These are phyloP conservation scores for Drosophila littoralis DNA, from an alignment of 1,140 invertebrate species.

Conservation along the genomic window DNA sequence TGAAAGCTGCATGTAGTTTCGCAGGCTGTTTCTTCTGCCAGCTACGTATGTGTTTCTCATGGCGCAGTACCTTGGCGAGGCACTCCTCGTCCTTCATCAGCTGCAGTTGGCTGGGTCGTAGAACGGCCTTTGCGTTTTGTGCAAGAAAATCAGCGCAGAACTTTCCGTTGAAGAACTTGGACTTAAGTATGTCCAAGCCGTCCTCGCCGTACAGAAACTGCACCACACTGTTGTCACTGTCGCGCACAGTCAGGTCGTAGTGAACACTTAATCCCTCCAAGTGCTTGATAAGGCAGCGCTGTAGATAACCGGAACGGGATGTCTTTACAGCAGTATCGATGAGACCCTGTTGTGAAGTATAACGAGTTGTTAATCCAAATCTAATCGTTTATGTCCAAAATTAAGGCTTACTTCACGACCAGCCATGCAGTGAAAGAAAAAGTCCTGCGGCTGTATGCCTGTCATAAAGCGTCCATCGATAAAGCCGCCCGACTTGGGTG, in stretches of 20 bases:
- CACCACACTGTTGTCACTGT: constrained; percentile 96
- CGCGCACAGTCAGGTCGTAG: constrained; percentile 97
- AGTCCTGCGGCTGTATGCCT: constrained; percentile 98
- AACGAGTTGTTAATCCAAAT: not conserved
- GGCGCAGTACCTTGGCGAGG: constrained; percentile 86
- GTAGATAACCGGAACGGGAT: constrained; percentile 98
- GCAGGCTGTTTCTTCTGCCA: constrained; percentile 87
- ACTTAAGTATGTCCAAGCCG: constrained; percentile 95
- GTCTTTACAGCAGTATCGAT: constrained; percentile 96
- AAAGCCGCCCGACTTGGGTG: constrained; percentile 97
- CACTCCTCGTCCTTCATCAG: constrained; percentile 85
- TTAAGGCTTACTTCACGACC: constrained; percentile 92
- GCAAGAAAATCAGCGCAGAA: constrained; percentile 92
- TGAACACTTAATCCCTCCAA: constrained; percentile 96
- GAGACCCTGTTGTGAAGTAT: constrained; percentile 85
- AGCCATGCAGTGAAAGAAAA: constrained; percentile 99
- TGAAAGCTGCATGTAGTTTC: constrained; percentile 63
- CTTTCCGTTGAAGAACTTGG: constrained; percentile 92
- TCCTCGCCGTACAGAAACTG: constrained; percentile 99
- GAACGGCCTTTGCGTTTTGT: constrained; percentile 89
- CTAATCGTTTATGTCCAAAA: not conserved
- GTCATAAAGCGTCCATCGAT: constrained; percentile 98
- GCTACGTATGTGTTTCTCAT: constrained; percentile 85
- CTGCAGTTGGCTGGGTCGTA: constrained; percentile 74
- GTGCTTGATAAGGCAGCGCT: constrained; percentile 99